Evolutionary conservation across 2,888 invertebrate species (phyloP), one percentile per base, ranked within the genome.

Genomic region (Calliopum simillimum): DNA sequence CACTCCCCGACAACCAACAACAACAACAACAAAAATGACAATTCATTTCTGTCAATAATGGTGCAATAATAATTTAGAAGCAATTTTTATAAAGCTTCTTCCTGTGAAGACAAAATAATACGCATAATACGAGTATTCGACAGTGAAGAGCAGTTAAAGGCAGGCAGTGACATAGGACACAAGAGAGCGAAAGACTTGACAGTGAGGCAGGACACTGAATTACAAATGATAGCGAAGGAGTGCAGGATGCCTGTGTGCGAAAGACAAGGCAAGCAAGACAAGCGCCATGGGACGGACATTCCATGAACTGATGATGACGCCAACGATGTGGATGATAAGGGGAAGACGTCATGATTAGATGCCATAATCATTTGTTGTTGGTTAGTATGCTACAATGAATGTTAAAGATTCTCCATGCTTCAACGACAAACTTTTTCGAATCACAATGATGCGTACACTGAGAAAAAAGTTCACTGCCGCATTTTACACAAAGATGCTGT

Each of bases 41-140:
- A 81, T 79, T 79, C 80, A 79, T 78, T 80, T 76, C 76, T 78
- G 77, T 79, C 81, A 80, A 81, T 80, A 81, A 80, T 76, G 81
- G 75, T 12, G 44, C 81, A 80, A 79, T 79, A 80, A 80, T 79
- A 79, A 80, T 80, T 80, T 79, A 75, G 76, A 74, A 78, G 76
- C 76, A 78, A 79, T 78, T 80, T 47, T 79, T 77, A 73, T 75
- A 74, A 73, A 74, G 70, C 76, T 72, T 71, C 67, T 51, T 53
- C 55, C 59, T 59, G 47, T 49, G 43, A 58, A 58, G n/a, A 47
- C 44, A 56, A 75, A 73, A 77, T 70, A 77, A 78, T 73, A 76
- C 66, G 73, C 74, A 76, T 73, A 76, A 74, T 72, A 56, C 21
- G 14, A 12, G 44, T 25, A 6, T 21, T 23, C 21, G n/a, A 62